Evolutionary conservation across 2,888 invertebrate species (phyloP), one percentile per base, ranked within the genome.

Genomic region (Ctenicera cuprea): DNA sequence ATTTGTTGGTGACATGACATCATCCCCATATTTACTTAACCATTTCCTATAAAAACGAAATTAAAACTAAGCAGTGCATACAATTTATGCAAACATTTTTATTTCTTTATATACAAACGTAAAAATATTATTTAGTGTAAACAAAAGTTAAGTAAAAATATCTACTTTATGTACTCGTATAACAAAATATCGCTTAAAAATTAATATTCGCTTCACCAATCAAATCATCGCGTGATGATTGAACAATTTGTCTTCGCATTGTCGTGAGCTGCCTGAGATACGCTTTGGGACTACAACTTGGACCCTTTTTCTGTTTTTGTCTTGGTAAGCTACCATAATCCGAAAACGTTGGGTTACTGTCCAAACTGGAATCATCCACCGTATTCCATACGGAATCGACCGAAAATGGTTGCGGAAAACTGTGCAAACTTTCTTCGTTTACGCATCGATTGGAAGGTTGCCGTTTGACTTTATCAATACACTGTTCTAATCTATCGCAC

Each of bases 241-340:
- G 88, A 0, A 91, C 87, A 16, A 90, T 87, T 78, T 91, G 88
- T 80, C 88, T 87, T 77, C 91, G 86, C 84, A 91, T 85, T 67
- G 88, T 86, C 11, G 91, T 89, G 75, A 92, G 86, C 83, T 91
- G 90, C 78, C 88, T 89, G 71, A 91, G 83, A 85, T 90, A 91
- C 74, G 89, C 89, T 67, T 89, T 91, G 0, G 91, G 91, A 79
- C 85, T 87, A 59, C 83, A 85, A 41, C 81, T 80, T 4, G 83
- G 80, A 12, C 78, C 80, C 52, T 81, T 78, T 50, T 80, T 81
- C 22, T 77, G 76, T 8, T 80, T 80, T 52, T 82, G 80, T 70
- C 85, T 79, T 0, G 87, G 85, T 50, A 87, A 82, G 75, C 87
- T 87, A 0, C 87, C 87, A 74, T 87, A 87, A 78, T 87, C 87